Conservation (phyloP, 2,797 vertebrate genomes). For the Cheirogaleus major region DNA sequence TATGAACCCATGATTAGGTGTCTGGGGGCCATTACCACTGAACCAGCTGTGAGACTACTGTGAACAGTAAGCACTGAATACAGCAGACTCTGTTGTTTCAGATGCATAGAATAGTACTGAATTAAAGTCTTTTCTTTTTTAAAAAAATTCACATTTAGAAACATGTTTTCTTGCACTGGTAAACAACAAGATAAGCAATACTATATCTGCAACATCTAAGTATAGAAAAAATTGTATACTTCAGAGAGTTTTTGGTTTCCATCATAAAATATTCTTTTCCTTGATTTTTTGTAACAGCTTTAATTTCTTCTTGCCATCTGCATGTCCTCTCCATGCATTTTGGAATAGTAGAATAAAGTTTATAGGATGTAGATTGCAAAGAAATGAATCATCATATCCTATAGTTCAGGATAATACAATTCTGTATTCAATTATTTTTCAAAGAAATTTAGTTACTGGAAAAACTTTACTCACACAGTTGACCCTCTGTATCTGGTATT, state of each 20-base stretch:
- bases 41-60: background rate
- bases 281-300: background rate
- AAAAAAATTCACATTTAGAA: background rate
- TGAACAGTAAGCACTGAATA: background rate
- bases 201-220: background rate
- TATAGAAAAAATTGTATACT: background rate
- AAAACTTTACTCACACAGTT: background rate
- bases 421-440: background rate
- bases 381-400: background rate
- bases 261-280: background rate
- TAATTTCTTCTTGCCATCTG: background rate
- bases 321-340: background rate
- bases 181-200: background rate
- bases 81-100: background rate
- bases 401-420: background rate
- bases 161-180: background rate
- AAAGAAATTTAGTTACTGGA: background rate
- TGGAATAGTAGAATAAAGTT: background rate
- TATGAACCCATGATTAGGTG: background rate
- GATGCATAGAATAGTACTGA: background rate
- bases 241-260: background rate
- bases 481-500: background rate
- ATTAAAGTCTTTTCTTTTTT: background rate
- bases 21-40: background rate
- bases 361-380: background rate